Conservation (phyloP, 2,888 invertebrate species). For the Harmothoe impar region DNA sequence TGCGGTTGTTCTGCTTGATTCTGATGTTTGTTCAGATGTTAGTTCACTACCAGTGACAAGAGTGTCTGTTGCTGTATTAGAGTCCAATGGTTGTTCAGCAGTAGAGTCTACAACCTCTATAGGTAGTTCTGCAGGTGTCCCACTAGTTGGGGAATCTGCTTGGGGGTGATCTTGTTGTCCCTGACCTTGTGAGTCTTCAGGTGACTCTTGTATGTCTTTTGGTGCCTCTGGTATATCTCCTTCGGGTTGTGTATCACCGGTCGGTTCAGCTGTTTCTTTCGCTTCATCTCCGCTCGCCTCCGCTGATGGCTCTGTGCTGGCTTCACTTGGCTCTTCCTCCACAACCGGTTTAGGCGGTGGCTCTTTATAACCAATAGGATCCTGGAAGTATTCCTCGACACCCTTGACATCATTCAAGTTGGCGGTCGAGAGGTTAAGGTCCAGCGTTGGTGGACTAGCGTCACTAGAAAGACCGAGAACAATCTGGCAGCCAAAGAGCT, state of each 20-base stretch:
- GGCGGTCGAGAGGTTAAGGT: background rate
- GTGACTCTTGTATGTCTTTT: too few species aligned
- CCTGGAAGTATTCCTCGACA: conserved; percentile 39
- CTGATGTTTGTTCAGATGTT: too few species aligned
- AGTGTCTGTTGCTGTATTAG: background rate
- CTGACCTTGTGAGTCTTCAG: too few species aligned
- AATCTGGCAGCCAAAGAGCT: conserved; percentile 40
- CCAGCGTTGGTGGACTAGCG: background rate
- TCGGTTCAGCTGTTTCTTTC: too few species aligned
- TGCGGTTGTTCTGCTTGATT: too few species aligned
- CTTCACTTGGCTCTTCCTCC: background rate
- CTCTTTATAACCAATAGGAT: conserved; percentile 33
- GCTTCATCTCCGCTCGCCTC: background rate
- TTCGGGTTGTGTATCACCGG: too few species aligned
- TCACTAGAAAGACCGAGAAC: background rate
- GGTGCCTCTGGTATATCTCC: too few species aligned
- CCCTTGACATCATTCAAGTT: conserved; percentile 34
- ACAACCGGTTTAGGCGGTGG: background rate
- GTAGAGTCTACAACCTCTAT: background rate
- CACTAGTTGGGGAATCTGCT: too few species aligned
- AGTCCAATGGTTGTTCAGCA: background rate
- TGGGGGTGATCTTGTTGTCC: too few species aligned
- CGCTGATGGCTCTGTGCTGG: too few species aligned
- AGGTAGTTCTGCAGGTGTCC: background rate
- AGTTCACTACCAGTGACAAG: too few species aligned